Evolutionary conservation across 1,140 invertebrate genomes (phyloP), one percentile per base, ranked within the genome.

Genomic region (Calliphora vicina): DNA sequence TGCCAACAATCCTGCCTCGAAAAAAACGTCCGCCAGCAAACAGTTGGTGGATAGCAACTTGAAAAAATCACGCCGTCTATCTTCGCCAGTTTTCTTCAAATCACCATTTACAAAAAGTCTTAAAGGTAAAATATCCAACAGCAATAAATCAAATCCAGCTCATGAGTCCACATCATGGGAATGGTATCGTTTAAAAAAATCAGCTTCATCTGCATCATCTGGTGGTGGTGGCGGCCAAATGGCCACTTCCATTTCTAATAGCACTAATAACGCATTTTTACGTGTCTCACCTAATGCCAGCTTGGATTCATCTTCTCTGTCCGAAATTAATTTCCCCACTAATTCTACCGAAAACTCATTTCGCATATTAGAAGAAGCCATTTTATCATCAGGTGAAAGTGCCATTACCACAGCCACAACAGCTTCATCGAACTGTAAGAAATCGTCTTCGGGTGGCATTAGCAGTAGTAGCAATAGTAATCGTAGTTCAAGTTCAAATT

Each of bases 31-130:
- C 10, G 29, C 72, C 17, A 78, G 25, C 74, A 43, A 78, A 43
- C 73, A 76, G n/a, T 6, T n/a, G 50, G 20, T 8, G 8, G 23
- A 67, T 23, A 23, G 61, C 5, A 23, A 20, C 5, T 20, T 29
- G 2, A 20, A 20, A 42, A 42, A 74, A 74, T 35, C 86, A 13
- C 88, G 92, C 12, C 88, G 92, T 74, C 84, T 94, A n/a, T 93
- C 92, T 1, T 94, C 94, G 29, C 93, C 94, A 0, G 92, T 92
- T 0, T 95, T 94, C 84, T 92, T 95, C 84, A 93, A 93, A 86
- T 94, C 93, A 23, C 92, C 93, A 0, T 90, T 94, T 15, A 91
- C 91, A 83, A 91, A 92, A 76, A 88, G 85, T 50, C 87, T 86
- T 83, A n/a, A 80, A 82, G 61, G 82, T 84, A 72, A 88, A 87